These are phyloP conservation scores for Eupeodes latifasciatus DNA, from an alignment of 2,888 invertebrate species.

Conservation along the genomic window DNA sequence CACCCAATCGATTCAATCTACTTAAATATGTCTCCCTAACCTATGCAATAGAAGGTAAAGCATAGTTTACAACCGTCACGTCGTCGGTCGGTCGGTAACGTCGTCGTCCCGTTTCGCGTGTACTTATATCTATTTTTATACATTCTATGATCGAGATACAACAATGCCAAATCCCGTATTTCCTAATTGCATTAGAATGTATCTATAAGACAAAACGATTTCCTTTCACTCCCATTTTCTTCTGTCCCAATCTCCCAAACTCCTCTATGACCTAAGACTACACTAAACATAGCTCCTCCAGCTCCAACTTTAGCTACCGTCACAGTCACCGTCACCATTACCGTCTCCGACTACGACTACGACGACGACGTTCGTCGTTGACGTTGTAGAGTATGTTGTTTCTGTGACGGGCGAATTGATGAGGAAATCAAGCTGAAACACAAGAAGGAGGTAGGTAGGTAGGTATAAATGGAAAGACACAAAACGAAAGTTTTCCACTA, in stretches of 20 bases:
- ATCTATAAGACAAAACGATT: slow-evolving; percentile 76
- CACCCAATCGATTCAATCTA: slow-evolving; percentile 34
- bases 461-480: slow-evolving; percentile 8
- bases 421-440: slow-evolving; percentile 42
- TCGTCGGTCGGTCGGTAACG: background rate
- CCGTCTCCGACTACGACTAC: background rate
- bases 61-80: slow-evolving; percentile 71
- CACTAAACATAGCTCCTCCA: background rate
- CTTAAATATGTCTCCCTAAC: slow-evolving; percentile 14
- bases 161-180: slow-evolving; percentile 75
- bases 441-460: slow-evolving; percentile 21
- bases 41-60: slow-evolving; percentile 6
- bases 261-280: background rate
- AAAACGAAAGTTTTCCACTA: slow-evolving; percentile 67
- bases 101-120: slow-evolving; percentile 58
- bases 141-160: slow-evolving; percentile 33
- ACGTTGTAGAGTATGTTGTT: slow-evolving; percentile 43
- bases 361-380: background rate
- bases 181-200: slow-evolving; percentile 77
- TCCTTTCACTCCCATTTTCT: slow-evolving; percentile 69
- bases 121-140: too few species aligned
- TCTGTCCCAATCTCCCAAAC: background rate
- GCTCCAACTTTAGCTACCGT: slow-evolving; percentile 4
- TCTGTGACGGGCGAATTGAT: slow-evolving; percentile 74
- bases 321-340: background rate